These are phyloP conservation scores for Drosophila fulvimacula DNA, from an alignment of 2,888 invertebrate species.

Conservation along the genomic window DNA sequence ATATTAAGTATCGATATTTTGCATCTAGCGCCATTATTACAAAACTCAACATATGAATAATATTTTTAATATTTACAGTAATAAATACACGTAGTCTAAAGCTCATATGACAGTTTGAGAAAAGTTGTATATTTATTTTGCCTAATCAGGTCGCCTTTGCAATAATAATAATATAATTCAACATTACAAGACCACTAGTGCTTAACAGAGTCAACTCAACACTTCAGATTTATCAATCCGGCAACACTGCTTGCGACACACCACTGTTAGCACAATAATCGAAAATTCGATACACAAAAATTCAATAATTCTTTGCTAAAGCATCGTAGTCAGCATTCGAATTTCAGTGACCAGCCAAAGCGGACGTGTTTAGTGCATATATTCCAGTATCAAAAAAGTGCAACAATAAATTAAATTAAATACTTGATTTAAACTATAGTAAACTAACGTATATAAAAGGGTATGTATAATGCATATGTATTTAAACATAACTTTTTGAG, in stretches of 20 bases:
- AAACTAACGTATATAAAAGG: constrained; percentile 11
- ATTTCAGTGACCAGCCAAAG: constrained; percentile 34
- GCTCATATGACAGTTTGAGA: neutral
- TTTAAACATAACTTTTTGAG: neutral
- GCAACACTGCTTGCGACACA: constrained; percentile 1
- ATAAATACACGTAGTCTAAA: neutral
- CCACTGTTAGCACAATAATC: constrained; percentile 2
- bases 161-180: neutral
- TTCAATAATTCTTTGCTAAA: neutral
- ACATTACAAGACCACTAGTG: neutral
- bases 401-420: constrained; percentile 9
- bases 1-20: neutral
- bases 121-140: neutral
- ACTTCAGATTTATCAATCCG: neutral
- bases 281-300: neutral
- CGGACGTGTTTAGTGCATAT: constrained; percentile 19
- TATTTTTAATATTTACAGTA: neutral
- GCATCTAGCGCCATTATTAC: neutral
- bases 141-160: neutral
- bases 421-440: neutral
- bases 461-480: constrained; percentile 28
- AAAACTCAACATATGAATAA: neutral
- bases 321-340: constrained; percentile 11
- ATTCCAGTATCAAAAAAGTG: constrained; percentile 2
- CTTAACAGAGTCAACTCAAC: constrained; percentile 3